Percentiles rank a stretch among this genome's conserved stretches.
Evolutionary conservation across 2,113 vertebrate species (phyloP).

Genomic region (Orycteropus afer): DNA sequence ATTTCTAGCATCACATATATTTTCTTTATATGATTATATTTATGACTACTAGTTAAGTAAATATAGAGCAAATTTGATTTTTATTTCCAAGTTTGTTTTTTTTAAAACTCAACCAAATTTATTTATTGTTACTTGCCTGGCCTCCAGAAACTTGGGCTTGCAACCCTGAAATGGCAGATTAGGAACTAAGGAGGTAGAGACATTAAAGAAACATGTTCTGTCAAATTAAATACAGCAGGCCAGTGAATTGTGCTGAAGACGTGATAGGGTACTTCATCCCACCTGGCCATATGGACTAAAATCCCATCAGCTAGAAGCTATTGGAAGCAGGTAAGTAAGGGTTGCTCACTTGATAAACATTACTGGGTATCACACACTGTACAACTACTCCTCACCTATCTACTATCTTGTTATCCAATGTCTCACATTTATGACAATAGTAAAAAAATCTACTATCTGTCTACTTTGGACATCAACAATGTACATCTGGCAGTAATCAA

Average conservation of each 20-base stretch:
- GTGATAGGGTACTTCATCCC: background rate
- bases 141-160: background rate
- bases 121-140: background rate
- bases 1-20: background rate
- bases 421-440: too few species aligned
- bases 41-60: background rate
- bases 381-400: too few species aligned
- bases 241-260: background rate
- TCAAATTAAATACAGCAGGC: background rate
- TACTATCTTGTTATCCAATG: too few species aligned
- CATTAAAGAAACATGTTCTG: background rate
- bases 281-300: background rate
- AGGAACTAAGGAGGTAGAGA: background rate
- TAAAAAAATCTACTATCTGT: too few species aligned
- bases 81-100: background rate
- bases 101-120: background rate
- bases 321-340: too few species aligned
- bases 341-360: background rate
- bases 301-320: background rate
- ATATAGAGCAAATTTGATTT: background rate
- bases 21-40: background rate
- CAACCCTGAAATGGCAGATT: background rate
- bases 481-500: background rate
- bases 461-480: too few species aligned
- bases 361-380: accelerated